Evolutionary conservation across 2,113 vertebrate genomes (phyloP), one percentile per base, ranked within the genome.

Genomic region (Syngnathus floridae): DNA sequence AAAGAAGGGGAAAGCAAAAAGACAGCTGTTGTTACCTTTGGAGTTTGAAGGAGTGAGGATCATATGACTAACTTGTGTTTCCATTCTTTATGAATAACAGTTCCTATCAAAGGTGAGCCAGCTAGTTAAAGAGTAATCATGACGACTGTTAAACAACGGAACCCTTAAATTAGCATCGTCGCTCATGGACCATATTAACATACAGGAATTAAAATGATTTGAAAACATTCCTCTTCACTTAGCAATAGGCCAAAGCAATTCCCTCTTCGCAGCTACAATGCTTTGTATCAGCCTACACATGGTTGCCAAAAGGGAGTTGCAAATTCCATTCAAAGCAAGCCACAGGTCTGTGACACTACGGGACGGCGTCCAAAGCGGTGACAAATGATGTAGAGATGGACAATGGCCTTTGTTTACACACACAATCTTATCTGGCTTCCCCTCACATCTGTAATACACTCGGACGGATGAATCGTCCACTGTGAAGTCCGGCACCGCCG

Each of bases 111-210:
- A 36, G 40, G 52, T 46, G 55, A 76, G 71, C 45, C 67, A 62
- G 63, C 61, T 81, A 72, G 70, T 86, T 88, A 84, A 75, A 78
- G 71, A 63, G 67, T 83, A 76, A 83, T 78, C 74, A 77, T 63
- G 61, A 77, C 78, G 71, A 66, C 83, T 21, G 67, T 85, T 83
- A 71, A 61, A 67, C 62, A 62, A 26, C 56, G 38, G 54, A 13
- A 65, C 13, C 7, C 26, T 56, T 36, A 61, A 46, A 46, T 46
- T 17, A 46, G 14, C 43, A 46, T 5, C 43, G 1, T 5, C 4
- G 14, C 16, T 46, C 13, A 46, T 46, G 1, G 4, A 9, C 14
- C 4, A 35, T 56, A 35, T 35, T 11, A 56, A 61, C 58, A 41
- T 21, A 4, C 37, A 13, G 37, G 17, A 21, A n/a, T 7, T 40